These are phyloP conservation scores for Frieseomelitta varia DNA, from an alignment of 1,140 invertebrate genomes.

Conservation along the genomic window DNA sequence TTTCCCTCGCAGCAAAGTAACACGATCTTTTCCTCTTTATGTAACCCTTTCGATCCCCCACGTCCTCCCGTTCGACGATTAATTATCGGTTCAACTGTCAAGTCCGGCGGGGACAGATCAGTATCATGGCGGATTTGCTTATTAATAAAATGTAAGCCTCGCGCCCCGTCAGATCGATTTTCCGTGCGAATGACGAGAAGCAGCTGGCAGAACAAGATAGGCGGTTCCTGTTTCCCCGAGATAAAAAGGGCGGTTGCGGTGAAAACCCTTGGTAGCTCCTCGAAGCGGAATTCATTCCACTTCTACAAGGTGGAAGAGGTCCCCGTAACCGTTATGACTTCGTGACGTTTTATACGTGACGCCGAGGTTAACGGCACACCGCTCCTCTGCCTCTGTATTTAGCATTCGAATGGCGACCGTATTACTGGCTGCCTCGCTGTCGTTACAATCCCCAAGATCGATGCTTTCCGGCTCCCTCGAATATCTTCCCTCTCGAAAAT, in stretches of 20 bases:
- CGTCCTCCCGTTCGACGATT: too few relatives aligned
- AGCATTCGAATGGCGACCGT: constrained; percentile 38
- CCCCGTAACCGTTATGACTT: constrained; percentile 52
- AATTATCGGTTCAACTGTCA: neutral
- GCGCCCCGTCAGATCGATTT: constrained; percentile 31
- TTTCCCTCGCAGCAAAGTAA: too few relatives aligned
- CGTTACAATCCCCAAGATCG: constrained; percentile 16
- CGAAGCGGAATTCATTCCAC: constrained; percentile 46
- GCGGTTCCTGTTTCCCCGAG: constrained; percentile 43
- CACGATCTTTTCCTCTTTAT: neutral
- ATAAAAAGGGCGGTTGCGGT: constrained; percentile 16
- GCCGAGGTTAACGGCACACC: constrained; percentile 47
- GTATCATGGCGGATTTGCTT: neutral
- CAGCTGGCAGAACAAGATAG: constrained; percentile 48
- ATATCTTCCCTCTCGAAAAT: neutral
- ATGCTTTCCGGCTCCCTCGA: neutral
- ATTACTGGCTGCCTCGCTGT: constrained; percentile 7
- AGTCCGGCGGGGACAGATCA: neutral
- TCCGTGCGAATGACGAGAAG: constrained; percentile 28
- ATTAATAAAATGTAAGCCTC: constrained; percentile 29
- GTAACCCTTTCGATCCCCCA: neutral
- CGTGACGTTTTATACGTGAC: constrained; percentile 50
- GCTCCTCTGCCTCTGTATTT: constrained; percentile 27
- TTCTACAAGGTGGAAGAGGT: constrained; percentile 37
- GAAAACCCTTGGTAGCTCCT: constrained; percentile 30